Evolutionary conservation across 2,888 invertebrate species (phyloP).

Genomic region (Campaea margaritaria): DNA sequence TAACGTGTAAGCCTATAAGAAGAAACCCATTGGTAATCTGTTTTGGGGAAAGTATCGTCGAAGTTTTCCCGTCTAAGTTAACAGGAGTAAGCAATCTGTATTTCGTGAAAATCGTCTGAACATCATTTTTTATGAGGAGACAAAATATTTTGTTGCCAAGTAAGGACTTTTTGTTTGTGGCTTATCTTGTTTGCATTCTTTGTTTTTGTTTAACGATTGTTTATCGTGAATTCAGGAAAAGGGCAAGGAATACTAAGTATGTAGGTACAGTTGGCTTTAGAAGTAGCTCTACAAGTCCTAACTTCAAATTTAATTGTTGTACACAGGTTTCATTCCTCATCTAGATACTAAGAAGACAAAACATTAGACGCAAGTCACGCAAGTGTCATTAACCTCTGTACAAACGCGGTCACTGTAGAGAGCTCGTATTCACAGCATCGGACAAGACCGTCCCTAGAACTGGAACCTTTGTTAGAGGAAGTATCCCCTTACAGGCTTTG

Average conservation of each 20-base stretch:
- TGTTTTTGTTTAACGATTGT: neutral
- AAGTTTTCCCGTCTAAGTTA: slow-evolving; percentile 38
- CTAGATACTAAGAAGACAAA: too few relatives aligned
- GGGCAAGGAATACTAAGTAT: neutral
- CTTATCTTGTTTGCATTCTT: neutral
- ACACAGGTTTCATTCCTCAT: too few relatives aligned
- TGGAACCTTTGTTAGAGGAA: slow-evolving; percentile 78
- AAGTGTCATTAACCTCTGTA: slow-evolving; percentile 26
- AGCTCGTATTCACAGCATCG: slow-evolving; percentile 53
- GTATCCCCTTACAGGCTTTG: slow-evolving; percentile 82
- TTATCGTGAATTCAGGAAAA: too few relatives aligned
- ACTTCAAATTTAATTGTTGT: too few relatives aligned
- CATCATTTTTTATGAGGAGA: slow-evolving; percentile 19
- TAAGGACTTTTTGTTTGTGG: neutral
- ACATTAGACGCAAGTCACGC: slow-evolving; percentile 5
- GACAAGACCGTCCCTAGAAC: slow-evolving; percentile 66
- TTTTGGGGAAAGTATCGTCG: slow-evolving; percentile 29
- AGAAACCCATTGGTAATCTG: slow-evolving; percentile 28
- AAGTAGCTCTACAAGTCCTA: too few relatives aligned
- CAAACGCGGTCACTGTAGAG: slow-evolving; percentile 48
- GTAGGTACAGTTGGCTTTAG: neutral
- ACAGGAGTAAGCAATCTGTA: slow-evolving; percentile 27
- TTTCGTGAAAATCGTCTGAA: slow-evolving; percentile 32
- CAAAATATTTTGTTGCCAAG: slow-evolving; percentile 22
- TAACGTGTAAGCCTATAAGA: slow-evolving; percentile 17